Percentiles rank a stretch among this genome's conserved stretches.
Conservation (phyloP, 2,113 vertebrate genomes). For the Pterophyllum scalare region DNA sequence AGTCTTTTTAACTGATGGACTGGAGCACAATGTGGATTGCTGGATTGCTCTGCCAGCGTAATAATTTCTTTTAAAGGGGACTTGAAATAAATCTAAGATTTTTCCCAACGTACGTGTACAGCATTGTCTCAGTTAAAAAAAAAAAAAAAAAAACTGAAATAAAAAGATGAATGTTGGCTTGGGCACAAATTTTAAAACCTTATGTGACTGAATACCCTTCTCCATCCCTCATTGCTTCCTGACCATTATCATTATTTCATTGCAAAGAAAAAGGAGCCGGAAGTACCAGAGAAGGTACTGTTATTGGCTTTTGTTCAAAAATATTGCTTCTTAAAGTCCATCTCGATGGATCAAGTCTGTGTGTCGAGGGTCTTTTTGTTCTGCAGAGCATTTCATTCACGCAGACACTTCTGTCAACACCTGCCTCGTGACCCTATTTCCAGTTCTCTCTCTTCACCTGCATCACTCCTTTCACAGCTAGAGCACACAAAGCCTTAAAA, state of each 20-base stretch:
- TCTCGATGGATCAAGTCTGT: slow-evolving; percentile 3
- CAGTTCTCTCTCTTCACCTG: not conserved
- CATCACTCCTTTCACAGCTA: not conserved
- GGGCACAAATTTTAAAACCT: not conserved
- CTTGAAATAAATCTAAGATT: slow-evolving; percentile 7
- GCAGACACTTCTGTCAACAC: slow-evolving; percentile 26
- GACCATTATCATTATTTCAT: slow-evolving; percentile 6
- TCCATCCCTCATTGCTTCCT: not conserved
- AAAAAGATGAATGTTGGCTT: not conserved
- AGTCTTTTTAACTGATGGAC: slow-evolving; percentile 53
- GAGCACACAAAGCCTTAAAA: not conserved
- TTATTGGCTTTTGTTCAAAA: slow-evolving; percentile 13
- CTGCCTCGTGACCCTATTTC: slow-evolving; percentile 19
- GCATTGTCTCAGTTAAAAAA: not conserved
- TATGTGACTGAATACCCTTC: not conserved
- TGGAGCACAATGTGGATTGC: slow-evolving; percentile 28
- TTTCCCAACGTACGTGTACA: not conserved
- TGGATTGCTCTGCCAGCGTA: slow-evolving; percentile 2
- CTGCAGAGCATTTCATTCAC: not conserved
- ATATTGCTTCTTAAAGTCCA: not conserved
- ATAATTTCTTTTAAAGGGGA: slow-evolving; percentile 33
- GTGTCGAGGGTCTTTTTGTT: slow-evolving; percentile 5
- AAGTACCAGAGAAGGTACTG: not conserved
- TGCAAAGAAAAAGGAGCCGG: not conserved
- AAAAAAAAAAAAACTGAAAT: not conserved